Evolutionary conservation across 2,888 invertebrate genomes (phyloP).

Genomic region (Drosophila testacea): DNA sequence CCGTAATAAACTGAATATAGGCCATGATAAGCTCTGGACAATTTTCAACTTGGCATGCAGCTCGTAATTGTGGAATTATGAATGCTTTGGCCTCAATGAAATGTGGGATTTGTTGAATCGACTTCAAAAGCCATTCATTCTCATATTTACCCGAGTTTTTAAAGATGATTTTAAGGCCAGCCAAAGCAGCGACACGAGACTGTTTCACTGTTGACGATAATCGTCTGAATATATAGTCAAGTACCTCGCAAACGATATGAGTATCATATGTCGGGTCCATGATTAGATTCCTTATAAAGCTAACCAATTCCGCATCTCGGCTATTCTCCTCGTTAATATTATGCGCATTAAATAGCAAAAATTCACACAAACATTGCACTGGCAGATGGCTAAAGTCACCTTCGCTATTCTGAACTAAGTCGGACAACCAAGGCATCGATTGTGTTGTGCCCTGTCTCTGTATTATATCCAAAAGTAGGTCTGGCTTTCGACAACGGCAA

Average conservation of each 20-base stretch:
- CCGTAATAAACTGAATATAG: slow-evolving; percentile 94
- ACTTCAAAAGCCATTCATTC: slow-evolving; percentile 87
- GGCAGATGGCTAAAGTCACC: slow-evolving; percentile 92
- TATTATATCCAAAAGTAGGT: slow-evolving; percentile 96
- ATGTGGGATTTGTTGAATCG: slow-evolving; percentile 91
- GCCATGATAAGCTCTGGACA: slow-evolving; percentile 90
- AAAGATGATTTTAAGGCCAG: slow-evolving; percentile 90
- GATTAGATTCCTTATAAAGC: slow-evolving; percentile 87
- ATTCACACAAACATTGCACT: slow-evolving; percentile 99
- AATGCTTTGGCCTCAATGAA: slow-evolving; percentile 90
- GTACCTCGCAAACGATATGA: slow-evolving; percentile 90
- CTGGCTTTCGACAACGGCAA: slow-evolving; percentile 95
- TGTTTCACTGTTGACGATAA: slow-evolving; percentile 92
- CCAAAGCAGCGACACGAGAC: slow-evolving; percentile 90
- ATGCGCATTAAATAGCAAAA: slow-evolving; percentile 90
- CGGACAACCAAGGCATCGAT: slow-evolving; percentile 98
- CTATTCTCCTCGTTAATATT: slow-evolving; percentile 89
- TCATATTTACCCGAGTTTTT: slow-evolving; percentile 84
- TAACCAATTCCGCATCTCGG: slow-evolving; percentile 90
- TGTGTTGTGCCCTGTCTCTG: slow-evolving; percentile 95
- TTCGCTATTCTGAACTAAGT: slow-evolving; percentile 96
- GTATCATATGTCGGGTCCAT: slow-evolving; percentile 86
- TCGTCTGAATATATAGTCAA: slow-evolving; percentile 95
- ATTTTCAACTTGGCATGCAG: slow-evolving; percentile 96
- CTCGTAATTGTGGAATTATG: slow-evolving; percentile 90